Evolutionary conservation across 2,888 invertebrate genomes (phyloP).

Genomic region (Lampropteryx suffumata): DNA sequence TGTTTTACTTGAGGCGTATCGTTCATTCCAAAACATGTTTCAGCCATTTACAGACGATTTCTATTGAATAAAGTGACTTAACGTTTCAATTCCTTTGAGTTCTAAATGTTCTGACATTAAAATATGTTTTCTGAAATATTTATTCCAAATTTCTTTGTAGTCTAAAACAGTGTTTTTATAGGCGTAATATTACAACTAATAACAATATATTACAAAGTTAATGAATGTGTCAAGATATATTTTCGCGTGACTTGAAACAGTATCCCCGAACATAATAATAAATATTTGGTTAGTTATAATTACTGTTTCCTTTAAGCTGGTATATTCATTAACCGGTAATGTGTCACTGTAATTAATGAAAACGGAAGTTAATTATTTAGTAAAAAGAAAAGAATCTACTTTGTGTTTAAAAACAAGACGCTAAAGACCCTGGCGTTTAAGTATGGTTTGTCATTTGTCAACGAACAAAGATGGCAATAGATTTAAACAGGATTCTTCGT

Average conservation of each 20-base stretch:
- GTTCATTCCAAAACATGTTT: not conserved
- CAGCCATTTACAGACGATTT: not conserved
- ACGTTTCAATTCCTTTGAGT: too few species aligned
- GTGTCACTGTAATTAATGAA: slow-evolving; percentile 9
- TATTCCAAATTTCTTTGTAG: too few species aligned
- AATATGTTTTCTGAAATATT: too few species aligned
- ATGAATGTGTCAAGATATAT: slow-evolving; percentile 11
- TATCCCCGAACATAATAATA: slow-evolving; percentile 18
- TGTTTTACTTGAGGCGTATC: too few species aligned
- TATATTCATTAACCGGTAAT: slow-evolving; percentile 15
- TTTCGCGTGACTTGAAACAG: slow-evolving; percentile 18
- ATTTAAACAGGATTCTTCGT: too few species aligned
- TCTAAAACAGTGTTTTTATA: too few species aligned
- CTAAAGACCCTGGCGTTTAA: too few species aligned
- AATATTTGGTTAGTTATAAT: slow-evolving; percentile 23
- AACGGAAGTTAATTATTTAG: not conserved
- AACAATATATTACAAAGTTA: slow-evolving; percentile 4
- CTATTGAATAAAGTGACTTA: not conserved
- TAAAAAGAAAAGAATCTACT: too few species aligned
- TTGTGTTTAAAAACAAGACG: too few species aligned
- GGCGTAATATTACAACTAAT: not conserved
- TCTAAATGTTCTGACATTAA: too few species aligned
- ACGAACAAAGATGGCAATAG: too few species aligned
- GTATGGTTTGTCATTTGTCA: too few species aligned
- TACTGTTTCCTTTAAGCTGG: slow-evolving; percentile 16